Percentiles rank a stretch among this genome's conserved stretches.
Conservation (phyloP, 1,140 invertebrate genomes). For the Chymomyza costata region DNA sequence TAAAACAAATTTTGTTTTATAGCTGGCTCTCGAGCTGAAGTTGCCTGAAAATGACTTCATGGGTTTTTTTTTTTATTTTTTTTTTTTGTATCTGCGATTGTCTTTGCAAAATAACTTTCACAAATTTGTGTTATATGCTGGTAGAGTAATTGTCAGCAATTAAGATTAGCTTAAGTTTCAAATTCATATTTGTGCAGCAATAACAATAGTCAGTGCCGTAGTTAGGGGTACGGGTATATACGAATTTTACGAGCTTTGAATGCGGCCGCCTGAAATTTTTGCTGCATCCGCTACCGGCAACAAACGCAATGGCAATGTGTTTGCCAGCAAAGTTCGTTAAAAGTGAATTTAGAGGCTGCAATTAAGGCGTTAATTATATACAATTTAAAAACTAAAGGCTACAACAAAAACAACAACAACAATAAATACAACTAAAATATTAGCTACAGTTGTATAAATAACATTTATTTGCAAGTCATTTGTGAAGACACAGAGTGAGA, state of each 20-base stretch:
- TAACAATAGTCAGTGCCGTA: conserved; percentile 30
- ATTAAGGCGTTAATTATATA: conserved; percentile 61
- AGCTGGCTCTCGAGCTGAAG: too few species aligned
- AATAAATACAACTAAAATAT: conserved; percentile 36
- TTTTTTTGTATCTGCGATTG: too few species aligned
- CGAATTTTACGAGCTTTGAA: too few species aligned
- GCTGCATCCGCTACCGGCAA: conserved; percentile 9
- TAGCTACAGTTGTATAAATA: too few species aligned
- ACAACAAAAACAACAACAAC: conserved; percentile 21
- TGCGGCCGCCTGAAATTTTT: too few species aligned
- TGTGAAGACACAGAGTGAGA: conserved; percentile 21
- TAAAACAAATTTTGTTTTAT: too few species aligned
- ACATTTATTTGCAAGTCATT: conserved; percentile 36
- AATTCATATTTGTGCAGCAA: too few species aligned
- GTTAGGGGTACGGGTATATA: too few species aligned
- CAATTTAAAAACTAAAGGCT: conserved; percentile 67
- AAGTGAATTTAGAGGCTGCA: conserved; percentile 54
- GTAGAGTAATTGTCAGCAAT: conserved; percentile 24
- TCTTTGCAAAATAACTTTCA: conserved; percentile 44
- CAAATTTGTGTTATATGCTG: too few species aligned
- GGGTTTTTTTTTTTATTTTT: too few species aligned
- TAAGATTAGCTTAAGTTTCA: conserved; percentile 32
- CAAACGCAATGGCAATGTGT: conserved; percentile 18
- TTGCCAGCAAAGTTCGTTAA: conserved; percentile 50
- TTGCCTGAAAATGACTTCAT: too few species aligned